Conservation (phyloP, 2,888 invertebrate species). For the Xanthorhoe spadicearia region DNA sequence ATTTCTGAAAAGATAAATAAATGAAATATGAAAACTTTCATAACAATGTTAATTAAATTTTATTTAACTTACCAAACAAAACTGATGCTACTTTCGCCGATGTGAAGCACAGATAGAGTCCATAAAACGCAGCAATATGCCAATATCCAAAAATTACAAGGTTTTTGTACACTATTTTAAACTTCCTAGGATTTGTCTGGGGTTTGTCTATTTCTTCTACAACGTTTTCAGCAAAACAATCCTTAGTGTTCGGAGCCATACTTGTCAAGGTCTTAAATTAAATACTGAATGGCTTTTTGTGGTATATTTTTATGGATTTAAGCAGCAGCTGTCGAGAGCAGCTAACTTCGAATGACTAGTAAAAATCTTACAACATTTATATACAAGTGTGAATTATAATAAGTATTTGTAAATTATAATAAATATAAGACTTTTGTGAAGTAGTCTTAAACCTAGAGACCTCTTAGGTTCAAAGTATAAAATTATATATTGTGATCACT, state of each 20-base stretch:
- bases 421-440: no score
- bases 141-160: conserved; percentile 52
- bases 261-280: background rate
- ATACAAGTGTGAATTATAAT: background rate
- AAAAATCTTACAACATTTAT: background rate
- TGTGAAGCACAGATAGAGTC: conserved; percentile 55
- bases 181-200: conserved; percentile 47
- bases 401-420: background rate
- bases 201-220: conserved; percentile 34
- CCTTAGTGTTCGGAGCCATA: conserved; percentile 15
- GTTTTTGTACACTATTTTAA: conserved; percentile 52
- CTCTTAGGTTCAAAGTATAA: no score
- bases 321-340: background rate
- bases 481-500: no score
- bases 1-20: background rate
- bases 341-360: background rate
- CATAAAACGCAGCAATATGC: conserved; percentile 57
- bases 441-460: no score
- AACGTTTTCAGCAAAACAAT: conserved; percentile 21
- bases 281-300: background rate
- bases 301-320: background rate
- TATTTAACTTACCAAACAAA: conserved; percentile 50
- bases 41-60: background rate
- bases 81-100: conserved; percentile 55
- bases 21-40: background rate